Percentiles rank a stretch among this genome's conserved stretches.
Evolutionary conservation across 2,888 invertebrate genomes (phyloP).

Genomic region (Acrobasis suavella): DNA sequence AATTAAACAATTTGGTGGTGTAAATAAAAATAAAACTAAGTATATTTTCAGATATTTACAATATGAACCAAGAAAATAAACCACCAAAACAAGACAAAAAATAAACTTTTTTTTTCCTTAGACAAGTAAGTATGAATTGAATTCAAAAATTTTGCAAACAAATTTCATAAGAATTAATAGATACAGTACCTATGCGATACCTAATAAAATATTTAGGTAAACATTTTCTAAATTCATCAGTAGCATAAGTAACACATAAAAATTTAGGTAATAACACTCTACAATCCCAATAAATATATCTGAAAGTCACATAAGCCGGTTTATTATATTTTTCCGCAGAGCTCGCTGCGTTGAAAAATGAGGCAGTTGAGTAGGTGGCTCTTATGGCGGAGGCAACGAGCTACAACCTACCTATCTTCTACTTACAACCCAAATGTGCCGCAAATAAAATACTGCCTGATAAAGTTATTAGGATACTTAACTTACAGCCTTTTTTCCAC

Average conservation of each 20-base stretch:
- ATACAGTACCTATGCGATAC: too few species aligned
- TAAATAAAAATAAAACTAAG: too few species aligned
- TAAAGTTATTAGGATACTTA: not conserved
- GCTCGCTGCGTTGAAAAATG: conserved; percentile 20
- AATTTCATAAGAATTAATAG: too few species aligned
- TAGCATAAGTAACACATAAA: not conserved
- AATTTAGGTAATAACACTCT: not conserved
- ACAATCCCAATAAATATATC: conserved; percentile 10
- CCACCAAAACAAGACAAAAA: too few species aligned
- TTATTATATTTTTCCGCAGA: conserved; percentile 19
- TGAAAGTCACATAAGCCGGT: conserved; percentile 6
- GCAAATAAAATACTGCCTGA: conserved; percentile 12
- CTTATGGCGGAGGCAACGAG: conserved; percentile 13
- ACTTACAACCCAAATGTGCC: conserved; percentile 4
- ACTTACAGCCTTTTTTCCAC: not conserved
- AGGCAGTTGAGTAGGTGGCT: conserved; percentile 17
- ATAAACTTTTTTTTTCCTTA: too few species aligned
- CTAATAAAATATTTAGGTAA: not conserved
- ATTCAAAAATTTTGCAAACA: too few species aligned
- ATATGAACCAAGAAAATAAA: too few species aligned
- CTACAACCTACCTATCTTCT: not conserved
- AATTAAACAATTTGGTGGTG: too few species aligned
- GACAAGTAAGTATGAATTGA: too few species aligned
- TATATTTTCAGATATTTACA: too few species aligned
- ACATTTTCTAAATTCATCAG: not conserved